Conservation (phyloP, 2,888 invertebrate species). For the Ophioninae sp. region DNA sequence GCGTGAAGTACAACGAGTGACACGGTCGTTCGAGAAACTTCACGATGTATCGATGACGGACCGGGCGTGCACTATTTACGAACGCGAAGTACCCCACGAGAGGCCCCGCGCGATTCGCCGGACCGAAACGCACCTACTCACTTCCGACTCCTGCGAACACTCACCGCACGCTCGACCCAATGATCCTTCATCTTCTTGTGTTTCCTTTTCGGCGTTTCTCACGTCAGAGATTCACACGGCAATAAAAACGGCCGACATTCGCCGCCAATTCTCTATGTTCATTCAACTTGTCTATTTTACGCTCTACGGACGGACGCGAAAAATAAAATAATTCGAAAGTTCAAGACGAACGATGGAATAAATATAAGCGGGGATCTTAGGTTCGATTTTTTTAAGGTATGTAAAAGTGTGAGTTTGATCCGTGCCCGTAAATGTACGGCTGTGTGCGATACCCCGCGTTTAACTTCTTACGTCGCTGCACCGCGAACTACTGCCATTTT, state of each 20-base stretch:
- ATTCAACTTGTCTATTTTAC: constrained; percentile 11
- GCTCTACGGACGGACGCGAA: constrained; percentile 6
- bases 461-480: constrained; percentile 55
- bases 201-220: constrained; percentile 10
- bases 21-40: not conserved
- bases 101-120: constrained; percentile 43
- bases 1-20: not conserved
- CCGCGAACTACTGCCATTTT: constrained; percentile 70
- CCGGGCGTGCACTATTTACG: constrained; percentile 7
- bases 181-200: constrained; percentile 16
- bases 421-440: not conserved
- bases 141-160: constrained; percentile 49
- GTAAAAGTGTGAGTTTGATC: not conserved
- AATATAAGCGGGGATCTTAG: not conserved
- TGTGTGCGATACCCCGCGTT: constrained; percentile 41
- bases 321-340: constrained; percentile 26
- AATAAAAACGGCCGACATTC: not conserved
- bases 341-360: constrained; percentile 3
- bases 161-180: constrained; percentile 5
- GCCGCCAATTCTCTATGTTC: not conserved
- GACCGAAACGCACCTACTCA: constrained; percentile 60
- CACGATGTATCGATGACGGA: constrained; percentile 16
- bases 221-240: constrained; percentile 1
- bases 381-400: not conserved
- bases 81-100: constrained; percentile 45